These are phyloP conservation scores for Anadara kagoshimensis DNA, from an alignment of 1,140 invertebrate genomes.

Conservation along the genomic window DNA sequence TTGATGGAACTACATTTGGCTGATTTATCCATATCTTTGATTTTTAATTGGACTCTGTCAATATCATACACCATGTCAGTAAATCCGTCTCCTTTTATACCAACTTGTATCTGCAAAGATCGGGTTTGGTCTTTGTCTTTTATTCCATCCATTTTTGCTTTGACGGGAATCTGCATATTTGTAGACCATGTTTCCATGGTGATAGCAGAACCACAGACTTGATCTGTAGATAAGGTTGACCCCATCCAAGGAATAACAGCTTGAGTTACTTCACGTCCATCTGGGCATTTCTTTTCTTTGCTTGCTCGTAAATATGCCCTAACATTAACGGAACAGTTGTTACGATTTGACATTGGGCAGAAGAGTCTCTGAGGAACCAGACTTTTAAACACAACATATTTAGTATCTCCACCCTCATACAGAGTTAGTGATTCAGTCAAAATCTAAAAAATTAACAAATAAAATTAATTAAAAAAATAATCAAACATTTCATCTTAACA, in stretches of 20 bases:
- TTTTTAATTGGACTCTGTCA: conserved; percentile 28
- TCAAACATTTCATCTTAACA: too few species aligned
- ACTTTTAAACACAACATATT: conserved; percentile 32
- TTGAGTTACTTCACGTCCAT: conserved; percentile 41
- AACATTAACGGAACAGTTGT: conserved; percentile 27
- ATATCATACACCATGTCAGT: neutral
- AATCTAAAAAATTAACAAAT: too few species aligned
- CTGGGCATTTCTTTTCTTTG: conserved; percentile 45
- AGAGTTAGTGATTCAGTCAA: conserved; percentile 7
- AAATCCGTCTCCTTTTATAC: neutral
- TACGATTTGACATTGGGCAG: conserved; percentile 28
- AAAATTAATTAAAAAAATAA: too few species aligned
- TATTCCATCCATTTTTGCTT: conserved; percentile 45
- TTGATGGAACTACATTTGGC: conserved; percentile 53
- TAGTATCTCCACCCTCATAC: conserved; percentile 36
- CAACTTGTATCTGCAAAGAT: conserved; percentile 32
- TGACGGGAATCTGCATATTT: conserved; percentile 32
- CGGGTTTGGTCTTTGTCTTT: conserved; percentile 41
- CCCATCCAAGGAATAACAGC: conserved; percentile 38
- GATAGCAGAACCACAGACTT: conserved; percentile 38
- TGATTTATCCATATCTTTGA: conserved; percentile 52
- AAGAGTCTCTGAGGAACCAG: conserved; percentile 51
- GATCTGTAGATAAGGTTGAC: neutral
- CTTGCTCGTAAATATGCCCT: conserved; percentile 26
- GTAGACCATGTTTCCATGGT: conserved; percentile 39